Evolutionary conservation across 2,888 invertebrate species (phyloP).

Genomic region (Orthonychiurus folsomi): DNA sequence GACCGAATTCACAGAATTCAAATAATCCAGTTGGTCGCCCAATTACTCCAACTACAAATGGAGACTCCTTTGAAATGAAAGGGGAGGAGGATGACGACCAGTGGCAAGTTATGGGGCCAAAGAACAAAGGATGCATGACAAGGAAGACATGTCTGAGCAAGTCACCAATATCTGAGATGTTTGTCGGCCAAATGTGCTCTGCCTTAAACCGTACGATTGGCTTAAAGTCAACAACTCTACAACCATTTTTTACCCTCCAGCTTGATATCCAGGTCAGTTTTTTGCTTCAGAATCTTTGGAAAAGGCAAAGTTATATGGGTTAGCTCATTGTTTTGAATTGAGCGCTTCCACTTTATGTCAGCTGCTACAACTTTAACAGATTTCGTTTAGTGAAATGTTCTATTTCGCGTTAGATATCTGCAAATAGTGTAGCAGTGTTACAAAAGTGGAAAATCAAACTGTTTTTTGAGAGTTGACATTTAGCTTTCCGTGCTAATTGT

Average conservation of each 20-base stretch:
- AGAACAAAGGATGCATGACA: constrained; percentile 79
- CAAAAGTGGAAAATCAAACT: constrained; percentile 36
- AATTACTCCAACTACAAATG: background rate
- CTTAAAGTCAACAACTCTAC: constrained; percentile 78
- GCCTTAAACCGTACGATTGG: constrained; percentile 61
- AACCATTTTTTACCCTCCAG: constrained; percentile 91
- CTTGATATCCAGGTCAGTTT: constrained; percentile 76
- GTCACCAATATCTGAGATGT: constrained; percentile 85
- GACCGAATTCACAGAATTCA: constrained; percentile 13
- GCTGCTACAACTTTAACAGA: constrained; percentile 21
- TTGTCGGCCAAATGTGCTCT: constrained; percentile 81
- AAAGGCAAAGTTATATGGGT: constrained; percentile 6
- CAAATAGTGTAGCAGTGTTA: constrained; percentile 31
- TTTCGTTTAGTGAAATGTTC: constrained; percentile 24
- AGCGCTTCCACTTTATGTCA: constrained; percentile 28
- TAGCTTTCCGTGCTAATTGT: constrained; percentile 15
- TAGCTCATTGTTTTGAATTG: constrained; percentile 2
- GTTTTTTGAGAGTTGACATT: constrained; percentile 32
- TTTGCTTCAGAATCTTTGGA: no score
- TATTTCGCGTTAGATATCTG: constrained; percentile 20
- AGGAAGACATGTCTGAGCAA: constrained; percentile 69
- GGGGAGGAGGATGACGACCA: constrained; percentile 39
- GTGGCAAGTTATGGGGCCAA: constrained; percentile 59
- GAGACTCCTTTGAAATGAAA: constrained; percentile 37
- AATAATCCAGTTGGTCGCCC: background rate